These are phyloP conservation scores for Helicoverpa assulta DNA, from an alignment of 2,888 invertebrate genomes.

Conservation along the genomic window DNA sequence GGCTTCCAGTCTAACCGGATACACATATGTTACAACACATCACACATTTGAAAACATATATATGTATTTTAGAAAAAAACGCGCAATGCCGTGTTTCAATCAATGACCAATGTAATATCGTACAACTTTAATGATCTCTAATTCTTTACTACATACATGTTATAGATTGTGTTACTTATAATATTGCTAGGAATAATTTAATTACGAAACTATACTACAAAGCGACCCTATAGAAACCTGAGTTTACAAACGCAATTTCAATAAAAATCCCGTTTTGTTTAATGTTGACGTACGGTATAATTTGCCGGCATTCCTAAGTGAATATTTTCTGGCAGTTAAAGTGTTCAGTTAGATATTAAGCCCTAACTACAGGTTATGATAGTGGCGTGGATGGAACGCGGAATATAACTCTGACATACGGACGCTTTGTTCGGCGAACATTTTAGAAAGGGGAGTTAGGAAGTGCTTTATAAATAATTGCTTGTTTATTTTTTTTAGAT, in stretches of 20 bases:
- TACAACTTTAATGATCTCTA: too few relatives aligned
- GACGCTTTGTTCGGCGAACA: constrained; percentile 21
- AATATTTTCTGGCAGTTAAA: constrained; percentile 53
- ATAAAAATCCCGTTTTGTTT: constrained; percentile 10
- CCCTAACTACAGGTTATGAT: constrained; percentile 72
- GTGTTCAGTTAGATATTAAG: constrained; percentile 69
- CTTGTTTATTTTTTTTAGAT: too few relatives aligned
- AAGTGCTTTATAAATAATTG: background rate
- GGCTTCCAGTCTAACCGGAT: too few relatives aligned
- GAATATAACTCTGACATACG: constrained; percentile 63
- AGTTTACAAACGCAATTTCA: background rate
- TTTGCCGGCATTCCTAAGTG: constrained; percentile 30
- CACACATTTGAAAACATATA: too few relatives aligned
- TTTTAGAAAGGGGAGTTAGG: background rate
- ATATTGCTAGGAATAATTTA: background rate
- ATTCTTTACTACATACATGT: too few relatives aligned
- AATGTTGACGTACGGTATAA: constrained; percentile 13
- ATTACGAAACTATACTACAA: background rate
- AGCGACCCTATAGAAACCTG: background rate
- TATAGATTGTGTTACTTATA: too few relatives aligned
- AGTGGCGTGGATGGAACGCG: constrained; percentile 57
- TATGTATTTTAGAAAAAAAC: too few relatives aligned
- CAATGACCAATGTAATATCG: too few relatives aligned
- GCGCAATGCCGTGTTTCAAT: too few relatives aligned
- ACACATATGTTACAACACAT: too few relatives aligned